Percentiles rank a stretch among this genome's conserved stretches.
phyloP scores from a whole-genome alignment of 2,113 vertebrate species.

The Macaca nemestrina region DNA sequence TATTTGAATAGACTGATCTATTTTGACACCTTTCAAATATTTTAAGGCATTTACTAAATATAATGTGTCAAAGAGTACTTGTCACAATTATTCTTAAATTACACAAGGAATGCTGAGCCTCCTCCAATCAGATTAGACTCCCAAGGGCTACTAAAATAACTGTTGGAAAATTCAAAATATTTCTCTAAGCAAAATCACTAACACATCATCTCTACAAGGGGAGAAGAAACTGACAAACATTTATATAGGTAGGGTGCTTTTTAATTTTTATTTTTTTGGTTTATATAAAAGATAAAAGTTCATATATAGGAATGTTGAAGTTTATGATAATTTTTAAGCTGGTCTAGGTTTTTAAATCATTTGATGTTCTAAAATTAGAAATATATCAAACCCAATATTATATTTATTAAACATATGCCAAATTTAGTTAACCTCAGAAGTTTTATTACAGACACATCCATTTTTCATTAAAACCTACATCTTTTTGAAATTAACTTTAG shows the following conservation, averaged over 20 bases:
- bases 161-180: not conserved
- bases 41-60: slow-evolving; percentile 66
- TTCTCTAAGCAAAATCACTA: not conserved
- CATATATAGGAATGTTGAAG: not conserved
- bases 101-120: not conserved
- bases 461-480: not conserved
- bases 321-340: not conserved
- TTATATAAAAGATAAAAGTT: not conserved
- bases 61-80: slow-evolving; percentile 52
- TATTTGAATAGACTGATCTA: slow-evolving; percentile 66
- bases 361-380: not conserved
- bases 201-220: not conserved
- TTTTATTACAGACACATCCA: not conserved
- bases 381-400: not conserved
- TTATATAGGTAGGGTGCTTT: not conserved
- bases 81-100: slow-evolving; percentile 28
- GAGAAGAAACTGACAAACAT: not conserved
- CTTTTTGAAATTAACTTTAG: not conserved
- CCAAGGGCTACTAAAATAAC: not conserved
- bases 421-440: not conserved
- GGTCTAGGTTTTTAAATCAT: not conserved
- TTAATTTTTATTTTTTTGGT: not conserved
- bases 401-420: not conserved
- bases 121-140: not conserved
- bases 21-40: slow-evolving; percentile 71